phyloP scores from a whole-genome alignment of 2,888 invertebrate species.

The Xestobium rufovillosum region DNA sequence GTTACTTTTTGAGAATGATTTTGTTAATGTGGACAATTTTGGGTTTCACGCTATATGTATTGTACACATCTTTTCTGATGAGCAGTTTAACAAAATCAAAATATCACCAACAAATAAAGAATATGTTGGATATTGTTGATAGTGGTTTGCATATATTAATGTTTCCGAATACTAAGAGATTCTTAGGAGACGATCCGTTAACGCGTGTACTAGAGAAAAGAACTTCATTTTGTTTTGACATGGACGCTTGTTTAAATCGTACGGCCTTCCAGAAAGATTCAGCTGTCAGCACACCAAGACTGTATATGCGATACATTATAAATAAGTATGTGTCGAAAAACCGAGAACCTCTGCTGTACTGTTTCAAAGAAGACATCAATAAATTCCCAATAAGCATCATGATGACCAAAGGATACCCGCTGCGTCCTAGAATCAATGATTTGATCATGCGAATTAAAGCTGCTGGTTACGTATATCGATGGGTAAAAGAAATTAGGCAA shows the following conservation, averaged over 20 bases:
- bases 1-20: slow-evolving; percentile 16
- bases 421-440: slow-evolving; percentile 23
- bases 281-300: slow-evolving; percentile 25
- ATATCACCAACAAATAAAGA: slow-evolving; percentile 24
- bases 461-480: neutral
- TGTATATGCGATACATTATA: slow-evolving; percentile 26
- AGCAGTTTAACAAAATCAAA: slow-evolving; percentile 22
- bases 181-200: slow-evolving; percentile 9
- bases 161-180: slow-evolving; percentile 16
- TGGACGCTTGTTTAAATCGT: slow-evolving; percentile 20
- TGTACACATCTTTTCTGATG: slow-evolving; percentile 23
- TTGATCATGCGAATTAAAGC: slow-evolving; percentile 25
- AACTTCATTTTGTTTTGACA: slow-evolving; percentile 18
- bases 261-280: slow-evolving; percentile 20
- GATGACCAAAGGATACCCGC: slow-evolving; percentile 30
- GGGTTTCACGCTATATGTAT: slow-evolving; percentile 19
- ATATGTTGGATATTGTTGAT: slow-evolving; percentile 21
- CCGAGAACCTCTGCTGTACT: slow-evolving; percentile 26
- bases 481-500: neutral
- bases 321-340: slow-evolving; percentile 25
- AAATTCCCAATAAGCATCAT: slow-evolving; percentile 32
- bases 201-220: slow-evolving; percentile 8
- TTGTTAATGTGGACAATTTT: slow-evolving; percentile 22
- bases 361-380: slow-evolving; percentile 27
- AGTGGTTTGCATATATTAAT: slow-evolving; percentile 19